Conservation (phyloP, 2,113 vertebrate species). For the Parus major region DNA sequence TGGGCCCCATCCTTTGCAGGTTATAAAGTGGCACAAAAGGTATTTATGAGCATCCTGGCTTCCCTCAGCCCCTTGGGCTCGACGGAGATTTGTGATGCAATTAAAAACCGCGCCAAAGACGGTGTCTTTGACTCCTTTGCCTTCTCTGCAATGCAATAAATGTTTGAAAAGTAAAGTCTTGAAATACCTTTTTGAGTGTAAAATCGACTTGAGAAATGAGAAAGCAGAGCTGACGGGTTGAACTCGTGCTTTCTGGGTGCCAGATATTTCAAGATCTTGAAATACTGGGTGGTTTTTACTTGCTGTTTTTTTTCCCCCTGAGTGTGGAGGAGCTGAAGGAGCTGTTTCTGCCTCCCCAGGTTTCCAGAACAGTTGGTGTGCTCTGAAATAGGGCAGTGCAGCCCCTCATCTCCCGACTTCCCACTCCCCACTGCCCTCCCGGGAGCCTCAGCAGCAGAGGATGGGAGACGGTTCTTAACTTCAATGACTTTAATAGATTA, state of each 20-base stretch:
- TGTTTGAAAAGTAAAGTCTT: neutral
- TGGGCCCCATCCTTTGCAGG: neutral
- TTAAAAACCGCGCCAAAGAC: neutral
- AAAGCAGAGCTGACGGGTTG: accelerated
- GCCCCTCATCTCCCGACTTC: accelerated
- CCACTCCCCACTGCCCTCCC: accelerated
- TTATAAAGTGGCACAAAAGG: neutral
- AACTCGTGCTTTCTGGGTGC: neutral
- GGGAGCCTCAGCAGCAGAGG: neutral
- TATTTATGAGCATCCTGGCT: neutral
- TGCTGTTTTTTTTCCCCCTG: accelerated
- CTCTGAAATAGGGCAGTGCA: neutral
- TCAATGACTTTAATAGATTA: slow-evolving; percentile 57
- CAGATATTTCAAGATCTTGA: neutral
- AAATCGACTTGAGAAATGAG: neutral
- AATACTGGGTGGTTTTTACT: neutral
- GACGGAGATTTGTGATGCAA: neutral
- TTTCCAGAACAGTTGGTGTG: neutral
- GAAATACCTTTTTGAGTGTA: neutral
- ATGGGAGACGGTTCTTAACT: slow-evolving; percentile 22
- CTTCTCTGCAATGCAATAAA: neutral
- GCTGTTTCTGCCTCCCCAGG: neutral
- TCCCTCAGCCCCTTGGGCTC: neutral
- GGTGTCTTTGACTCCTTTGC: neutral
- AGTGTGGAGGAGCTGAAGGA: neutral